These are phyloP conservation scores for Lepidocyrtinus sp. DNA, from an alignment of 2,888 invertebrate genomes.

Conservation along the genomic window DNA sequence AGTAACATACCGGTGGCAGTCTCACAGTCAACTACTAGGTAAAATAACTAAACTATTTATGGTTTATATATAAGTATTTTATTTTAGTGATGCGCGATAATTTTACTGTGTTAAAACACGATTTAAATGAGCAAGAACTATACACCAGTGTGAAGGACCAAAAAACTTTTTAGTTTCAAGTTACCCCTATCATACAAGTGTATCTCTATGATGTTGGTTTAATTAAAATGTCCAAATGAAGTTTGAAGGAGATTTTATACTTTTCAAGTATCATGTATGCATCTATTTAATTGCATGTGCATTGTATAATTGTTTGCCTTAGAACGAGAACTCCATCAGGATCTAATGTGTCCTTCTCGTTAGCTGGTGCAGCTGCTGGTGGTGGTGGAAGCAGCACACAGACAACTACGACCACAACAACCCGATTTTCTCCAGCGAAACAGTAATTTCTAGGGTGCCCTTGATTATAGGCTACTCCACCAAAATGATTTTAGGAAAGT, in stretches of 20 bases:
- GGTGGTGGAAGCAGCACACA: slow-evolving; percentile 35
- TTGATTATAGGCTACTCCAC: too few species aligned
- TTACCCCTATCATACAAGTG: too few species aligned
- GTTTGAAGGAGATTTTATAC: not conserved
- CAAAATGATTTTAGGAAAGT: too few species aligned
- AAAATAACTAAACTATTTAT: slow-evolving; percentile 35
- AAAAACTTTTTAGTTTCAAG: too few species aligned
- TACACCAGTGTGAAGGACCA: too few species aligned
- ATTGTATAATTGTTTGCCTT: slow-evolving; percentile 15
- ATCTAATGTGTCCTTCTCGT: slow-evolving; percentile 72
- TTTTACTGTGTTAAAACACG: too few species aligned
- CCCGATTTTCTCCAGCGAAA: slow-evolving; percentile 36
- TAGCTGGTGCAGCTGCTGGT: slow-evolving; percentile 48
- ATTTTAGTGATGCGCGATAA: too few species aligned
- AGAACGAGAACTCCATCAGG: slow-evolving; percentile 86
- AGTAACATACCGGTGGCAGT: slow-evolving; percentile 69
- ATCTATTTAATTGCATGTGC: not conserved
- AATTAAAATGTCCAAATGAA: too few species aligned
- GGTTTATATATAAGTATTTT: too few species aligned
- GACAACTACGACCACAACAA: slow-evolving; percentile 42
- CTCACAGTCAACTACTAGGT: slow-evolving; percentile 62
- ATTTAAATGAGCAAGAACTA: too few species aligned
- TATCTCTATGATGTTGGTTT: too few species aligned
- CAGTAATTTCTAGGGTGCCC: too few species aligned
- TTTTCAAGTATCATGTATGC: not conserved